Percentiles rank a stretch among this genome's conserved stretches.
Conservation (phyloP, 2,797 vertebrate species). For the Gymnodraco acuticeps region DNA sequence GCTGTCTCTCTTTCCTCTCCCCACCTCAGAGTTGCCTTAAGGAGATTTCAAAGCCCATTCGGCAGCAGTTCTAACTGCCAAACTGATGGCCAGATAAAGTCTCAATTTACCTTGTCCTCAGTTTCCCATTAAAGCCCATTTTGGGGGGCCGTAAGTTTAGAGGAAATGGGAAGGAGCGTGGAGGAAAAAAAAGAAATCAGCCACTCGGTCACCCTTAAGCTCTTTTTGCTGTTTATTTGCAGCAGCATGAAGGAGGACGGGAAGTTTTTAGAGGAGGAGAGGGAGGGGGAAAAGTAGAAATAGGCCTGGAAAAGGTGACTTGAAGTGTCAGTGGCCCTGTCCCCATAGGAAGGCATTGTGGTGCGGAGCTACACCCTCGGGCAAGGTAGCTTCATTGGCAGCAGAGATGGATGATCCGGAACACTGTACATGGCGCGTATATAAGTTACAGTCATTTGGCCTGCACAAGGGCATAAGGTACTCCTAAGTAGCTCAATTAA, state of each 20-base stretch:
- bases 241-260: slow-evolving; percentile 69
- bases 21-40: slow-evolving; percentile 81
- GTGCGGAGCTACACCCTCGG: slow-evolving; percentile 71
- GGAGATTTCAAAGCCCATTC: slow-evolving; percentile 86
- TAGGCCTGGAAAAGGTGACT: slow-evolving; percentile 75
- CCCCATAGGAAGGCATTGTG: slow-evolving; percentile 73
- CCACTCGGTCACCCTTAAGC: slow-evolving; percentile 70
- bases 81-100: slow-evolving; percentile 85
- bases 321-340: slow-evolving; percentile 71
- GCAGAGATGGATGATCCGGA: slow-evolving; percentile 81
- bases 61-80: slow-evolving; percentile 83
- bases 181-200: slow-evolving; percentile 63
- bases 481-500: slow-evolving; percentile 77
- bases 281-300: slow-evolving; percentile 60
- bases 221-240: slow-evolving; percentile 73
- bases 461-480: slow-evolving; percentile 73
- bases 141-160: slow-evolving; percentile 75
- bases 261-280: slow-evolving; percentile 43
- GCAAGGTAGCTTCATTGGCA: slow-evolving; percentile 82
- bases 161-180: slow-evolving; percentile 74
- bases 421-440: slow-evolving; percentile 68
- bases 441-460: slow-evolving; percentile 68
- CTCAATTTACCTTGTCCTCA: slow-evolving; percentile 84
- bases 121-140: slow-evolving; percentile 82
- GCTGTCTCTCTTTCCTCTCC: slow-evolving; percentile 59